Percentiles rank a stretch among this genome's conserved stretches.
Conservation (phyloP, 2,113 vertebrate genomes). For the Tupaia chinensis region DNA sequence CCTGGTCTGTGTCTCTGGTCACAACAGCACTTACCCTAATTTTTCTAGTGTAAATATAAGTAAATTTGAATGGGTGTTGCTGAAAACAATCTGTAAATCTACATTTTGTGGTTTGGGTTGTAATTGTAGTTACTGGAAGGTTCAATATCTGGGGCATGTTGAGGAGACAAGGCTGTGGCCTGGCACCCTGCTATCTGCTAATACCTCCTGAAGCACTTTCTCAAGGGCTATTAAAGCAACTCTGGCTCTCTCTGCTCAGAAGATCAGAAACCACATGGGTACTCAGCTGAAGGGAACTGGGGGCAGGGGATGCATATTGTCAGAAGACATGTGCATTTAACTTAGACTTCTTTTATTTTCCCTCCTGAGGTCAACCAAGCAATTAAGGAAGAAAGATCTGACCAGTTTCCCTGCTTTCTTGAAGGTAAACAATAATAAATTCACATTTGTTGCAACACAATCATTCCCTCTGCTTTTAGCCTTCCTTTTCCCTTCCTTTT, state of each 20-base stretch:
- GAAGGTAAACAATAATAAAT: conserved; percentile 84
- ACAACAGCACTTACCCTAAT: conserved; percentile 99
- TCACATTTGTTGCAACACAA: conserved; percentile 67
- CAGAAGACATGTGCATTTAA: conserved; percentile 86
- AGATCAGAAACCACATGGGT: conserved; percentile 88
- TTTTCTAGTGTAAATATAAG: conserved; percentile 99
- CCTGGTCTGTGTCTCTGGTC: conserved; percentile 97
- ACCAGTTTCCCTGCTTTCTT: conserved; percentile 84
- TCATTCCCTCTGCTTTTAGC: neutral
- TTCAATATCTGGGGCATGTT: conserved; percentile 98
- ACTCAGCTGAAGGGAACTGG: conserved; percentile 83
- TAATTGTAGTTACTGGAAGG: conserved; percentile 99
- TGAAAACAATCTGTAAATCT: conserved; percentile 97
- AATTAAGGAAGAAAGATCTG: conserved; percentile 86
- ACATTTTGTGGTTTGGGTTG: conserved; percentile 97
- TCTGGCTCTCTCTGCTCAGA: conserved; percentile 87
- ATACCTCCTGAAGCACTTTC: conserved; percentile 90
- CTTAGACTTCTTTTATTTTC: conserved; percentile 70
- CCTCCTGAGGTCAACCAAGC: conserved; percentile 85
- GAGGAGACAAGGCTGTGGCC: conserved; percentile 95
- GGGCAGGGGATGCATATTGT: conserved; percentile 62
- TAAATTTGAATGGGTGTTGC: conserved; percentile 99
- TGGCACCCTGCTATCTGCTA: conserved; percentile 93
- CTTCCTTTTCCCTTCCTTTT: neutral
- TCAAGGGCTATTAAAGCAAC: conserved; percentile 89